Conservation (phyloP, 1,140 invertebrate species). For the Danaus melanippus region DNA sequence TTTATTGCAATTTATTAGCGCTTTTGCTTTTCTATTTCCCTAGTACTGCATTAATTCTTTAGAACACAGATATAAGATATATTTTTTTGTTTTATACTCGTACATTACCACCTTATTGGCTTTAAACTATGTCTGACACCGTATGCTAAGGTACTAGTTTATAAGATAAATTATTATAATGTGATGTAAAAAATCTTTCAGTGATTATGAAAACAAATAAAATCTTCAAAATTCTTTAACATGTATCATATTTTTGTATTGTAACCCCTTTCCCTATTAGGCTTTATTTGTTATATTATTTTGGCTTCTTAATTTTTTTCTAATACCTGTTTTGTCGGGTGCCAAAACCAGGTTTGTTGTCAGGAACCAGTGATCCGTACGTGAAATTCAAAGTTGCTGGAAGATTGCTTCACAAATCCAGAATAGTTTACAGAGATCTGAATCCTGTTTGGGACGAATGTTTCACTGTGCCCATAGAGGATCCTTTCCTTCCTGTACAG, state of each 20-base stretch:
- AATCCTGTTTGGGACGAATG: slow-evolving; percentile 97
- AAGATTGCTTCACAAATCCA: slow-evolving; percentile 92
- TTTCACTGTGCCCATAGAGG: slow-evolving; percentile 95
- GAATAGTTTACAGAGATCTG: slow-evolving; percentile 90
- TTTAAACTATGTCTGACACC: no score
- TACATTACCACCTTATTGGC: no score
- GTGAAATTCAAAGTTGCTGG: slow-evolving; percentile 96
- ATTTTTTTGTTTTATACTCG: no score
- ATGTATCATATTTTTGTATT: not conserved
- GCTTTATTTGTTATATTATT: slow-evolving; percentile 45
- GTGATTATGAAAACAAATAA: no score
- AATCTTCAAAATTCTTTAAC: no score
- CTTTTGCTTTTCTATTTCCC: slow-evolving; percentile 8
- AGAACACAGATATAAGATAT: no score
- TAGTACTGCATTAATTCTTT: not conserved
- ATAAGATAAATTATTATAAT: no score
- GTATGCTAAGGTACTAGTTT: no score
- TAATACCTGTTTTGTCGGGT: slow-evolving; percentile 52
- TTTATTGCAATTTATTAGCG: slow-evolving; percentile 22
- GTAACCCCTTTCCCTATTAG: slow-evolving; percentile 22
- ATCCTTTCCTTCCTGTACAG: slow-evolving; percentile 89
- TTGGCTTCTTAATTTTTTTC: slow-evolving; percentile 57
- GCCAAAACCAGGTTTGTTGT: slow-evolving; percentile 69
- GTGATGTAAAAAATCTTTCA: no score
- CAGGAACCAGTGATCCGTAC: slow-evolving; percentile 97